A percentile compares a stretch with the other conserved stretches of the same genome.
Evolutionary conservation across 2,888 invertebrate genomes (phyloP).

Genomic region (Coenonympha arcania): DNA sequence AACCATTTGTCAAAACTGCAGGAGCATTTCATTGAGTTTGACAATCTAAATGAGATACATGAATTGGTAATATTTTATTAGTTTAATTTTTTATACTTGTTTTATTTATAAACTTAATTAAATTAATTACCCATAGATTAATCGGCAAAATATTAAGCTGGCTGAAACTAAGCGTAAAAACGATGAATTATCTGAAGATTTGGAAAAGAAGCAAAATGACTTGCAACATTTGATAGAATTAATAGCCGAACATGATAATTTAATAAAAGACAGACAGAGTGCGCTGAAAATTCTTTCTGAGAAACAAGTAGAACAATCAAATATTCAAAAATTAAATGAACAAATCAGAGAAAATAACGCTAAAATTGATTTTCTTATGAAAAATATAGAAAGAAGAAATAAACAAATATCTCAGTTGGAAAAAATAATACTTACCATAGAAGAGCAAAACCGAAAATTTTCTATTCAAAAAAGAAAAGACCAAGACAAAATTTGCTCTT

Average conservation of each 20-base stretch:
- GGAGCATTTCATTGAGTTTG: conserved; percentile 52
- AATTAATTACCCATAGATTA: conserved; percentile 44
- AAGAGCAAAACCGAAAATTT: conserved; percentile 49
- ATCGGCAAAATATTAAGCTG: conserved; percentile 46
- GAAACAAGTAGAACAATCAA: conserved; percentile 55
- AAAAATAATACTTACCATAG: conserved; percentile 56
- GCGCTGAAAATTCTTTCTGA: conserved; percentile 49
- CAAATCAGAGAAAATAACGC: conserved; percentile 49
- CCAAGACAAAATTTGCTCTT: conserved; percentile 41
- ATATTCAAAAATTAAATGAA: conserved; percentile 48
- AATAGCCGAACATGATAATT: conserved; percentile 38
- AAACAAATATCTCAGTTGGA: conserved; percentile 47
- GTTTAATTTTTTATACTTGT: background rate
- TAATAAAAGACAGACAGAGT: conserved; percentile 43
- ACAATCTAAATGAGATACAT: conserved; percentile 47
- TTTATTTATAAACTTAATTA: too few relatives aligned
- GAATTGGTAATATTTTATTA: conserved; percentile 41
- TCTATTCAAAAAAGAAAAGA: conserved; percentile 44
- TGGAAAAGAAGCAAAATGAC: conserved; percentile 47
- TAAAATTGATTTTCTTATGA: conserved; percentile 50
- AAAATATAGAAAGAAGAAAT: conserved; percentile 33
- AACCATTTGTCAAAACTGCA: conserved; percentile 47
- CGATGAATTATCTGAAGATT: conserved; percentile 40
- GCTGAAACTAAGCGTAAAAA: conserved; percentile 44
- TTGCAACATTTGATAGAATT: conserved; percentile 38